Evolutionary conservation across 2,888 invertebrate species (phyloP), one percentile per base, ranked within the genome.

Genomic region (Cheilosia variabilis): DNA sequence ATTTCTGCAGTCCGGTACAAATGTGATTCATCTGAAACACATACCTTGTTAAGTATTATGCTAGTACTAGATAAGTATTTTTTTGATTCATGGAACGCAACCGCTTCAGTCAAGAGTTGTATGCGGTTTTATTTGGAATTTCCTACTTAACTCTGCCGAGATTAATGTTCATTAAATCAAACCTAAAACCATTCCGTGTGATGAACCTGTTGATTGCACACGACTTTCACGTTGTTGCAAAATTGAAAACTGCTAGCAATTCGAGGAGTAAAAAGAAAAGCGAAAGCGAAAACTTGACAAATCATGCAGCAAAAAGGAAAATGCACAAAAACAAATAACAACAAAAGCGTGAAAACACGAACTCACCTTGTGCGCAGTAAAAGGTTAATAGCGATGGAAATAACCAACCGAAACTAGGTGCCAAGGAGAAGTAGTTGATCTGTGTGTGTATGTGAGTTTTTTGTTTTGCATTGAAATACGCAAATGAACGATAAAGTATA

Each of bases 281-380:
- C 77, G 73, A 76, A 81, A 72, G 69, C 80, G 63, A 75, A 72
- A 87, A 69, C 52, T 66, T 55, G 10, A 22, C 52, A 69, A 50
- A 55, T 52, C 15, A 19, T n/a, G 7, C 31, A 72, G 55, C 57
- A 63, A 55, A 58, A 45, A 69, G 63, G 63, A 75, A 81, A 75
- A 53, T 69, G 52, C 69, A 76, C 53, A 76, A 66, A 82, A 72
- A 60, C 71, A 77, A 83, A 77, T 71, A 77, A 66, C 72, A 77
- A 66, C 66, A 82, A 65, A 71, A 60, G 65, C 57, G 57, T 76
- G 69, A 62, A 79, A 65, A 77, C 82, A 78, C 77, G 77, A 83
- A 83, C 66, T 83, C 77, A 83, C 77, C 82, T 83, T 83, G 82
- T 83, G 77, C 72, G 72, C 77, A 72, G 72, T 73, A 77, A 83